Base-by-base conservation (phyloP, 2,797 vertebrate species). In the Myotis planiceps region DNA sequence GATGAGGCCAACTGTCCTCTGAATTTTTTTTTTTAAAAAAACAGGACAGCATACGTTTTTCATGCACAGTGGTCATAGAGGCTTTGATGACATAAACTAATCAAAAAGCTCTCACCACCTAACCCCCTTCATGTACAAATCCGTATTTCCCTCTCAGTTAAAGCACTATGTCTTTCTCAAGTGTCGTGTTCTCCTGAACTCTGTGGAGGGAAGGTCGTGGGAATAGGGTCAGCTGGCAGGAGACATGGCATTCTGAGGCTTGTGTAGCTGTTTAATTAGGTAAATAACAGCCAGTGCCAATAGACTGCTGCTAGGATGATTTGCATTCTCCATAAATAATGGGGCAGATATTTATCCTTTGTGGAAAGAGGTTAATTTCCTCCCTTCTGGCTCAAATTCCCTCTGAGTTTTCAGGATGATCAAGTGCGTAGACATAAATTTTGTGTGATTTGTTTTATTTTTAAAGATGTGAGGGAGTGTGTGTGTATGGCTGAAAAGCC, bases 161-260 rank as follows among this genome's bases (percentile, higher is more conserved):
- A 75, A 92, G 63, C 29, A 34, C 29, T 65, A 4, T 51, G 34
- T 80, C 49, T 71, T 94, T 94, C 63, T 90, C 69, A 37, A 68
- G 37, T 68, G 45, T 72, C 15, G 4, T n/a, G 19, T 86, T 92
- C 5, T 55, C 45, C 69, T 94, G 74, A 95, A 88, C 69, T 90
- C 71, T 76, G 53, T 53, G 60, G 69, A 88, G 80, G 47, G 39
- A 88, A 96, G 84, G 86, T 84, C 34, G 0, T 96, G 96, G 92
- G 86, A 96, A 96, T n/a, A 92, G 87, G 93, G 92, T 92, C 92
- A 96, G 42, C 93, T 89, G 94, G 95, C 91, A 93, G 78, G 47
- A 94, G 39, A 51, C 32, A 42, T 6, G 42, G 51, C 74, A 55
- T 96, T 84, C 65, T 79, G 85, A 37, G 58, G 65, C 71, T 78